Evolutionary conservation across 2,888 invertebrate species (phyloP), one percentile per base, ranked within the genome.

Genomic region (Drosophila cognata): DNA sequence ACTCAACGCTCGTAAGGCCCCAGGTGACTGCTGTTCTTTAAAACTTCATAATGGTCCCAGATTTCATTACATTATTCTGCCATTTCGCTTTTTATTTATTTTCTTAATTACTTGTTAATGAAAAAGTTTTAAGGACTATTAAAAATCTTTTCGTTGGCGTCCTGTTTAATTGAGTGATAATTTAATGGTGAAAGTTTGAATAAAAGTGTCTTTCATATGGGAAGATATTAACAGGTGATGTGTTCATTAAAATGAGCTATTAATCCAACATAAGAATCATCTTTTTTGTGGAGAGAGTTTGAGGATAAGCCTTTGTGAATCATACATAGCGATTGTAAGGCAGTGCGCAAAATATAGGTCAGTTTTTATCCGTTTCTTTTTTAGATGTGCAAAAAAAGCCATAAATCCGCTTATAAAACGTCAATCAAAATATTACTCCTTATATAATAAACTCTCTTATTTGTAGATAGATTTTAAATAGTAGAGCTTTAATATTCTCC

Each of bases 1-100:
- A 69, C 63, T 59, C 41, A 53, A 64, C 58, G 48, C 60, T 52
- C 50, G 50, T 48, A 60, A 18, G 38, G 51, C 65, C 62, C 13
- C 57, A 57, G 50, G 35, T 41, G 48, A 50, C 35, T 28, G 31
- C 38, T 53, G 43, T 59, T 64, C 41, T 21, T 36, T n/a, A 36
- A 65, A 62, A 65, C 51, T 59, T 66, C 13, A 68, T 50, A 36
- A 57, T 21, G 43, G 21, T 59, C 31, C 31, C 38, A 50, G 31
- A 66, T 71, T 57, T 57, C 21, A 66, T 74, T 59, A 50, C 21
- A 60, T 35, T 60, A 21, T 52, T 51, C 25, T 18, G 25, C 36
- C 25, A 16, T 35, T 48, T 28, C 51, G 35, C 51, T 28, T 56
- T 43, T 53, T 16, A 1, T 25, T 31, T 16, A 1, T 7, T 13